Conservation (phyloP, 2,888 invertebrate genomes). For the Emmelina monodactyla region DNA sequence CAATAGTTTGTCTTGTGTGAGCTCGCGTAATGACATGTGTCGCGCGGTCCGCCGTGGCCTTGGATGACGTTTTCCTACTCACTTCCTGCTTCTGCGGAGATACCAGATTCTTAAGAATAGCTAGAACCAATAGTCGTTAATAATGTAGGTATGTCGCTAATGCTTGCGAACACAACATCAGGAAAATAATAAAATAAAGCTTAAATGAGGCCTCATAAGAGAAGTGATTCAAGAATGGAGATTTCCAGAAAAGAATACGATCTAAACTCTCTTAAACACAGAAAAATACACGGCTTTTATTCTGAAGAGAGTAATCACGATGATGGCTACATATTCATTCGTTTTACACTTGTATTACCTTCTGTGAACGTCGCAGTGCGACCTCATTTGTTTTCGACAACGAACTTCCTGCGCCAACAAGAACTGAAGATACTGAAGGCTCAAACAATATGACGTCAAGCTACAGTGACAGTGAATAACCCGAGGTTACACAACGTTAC, state of each 20-base stretch:
- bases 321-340: neutral
- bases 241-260: too few species aligned
- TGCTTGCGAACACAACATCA: too few species aligned
- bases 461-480: neutral
- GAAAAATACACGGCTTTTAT: too few species aligned
- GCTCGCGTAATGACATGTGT: slow-evolving; percentile 30
- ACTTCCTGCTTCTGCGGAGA: slow-evolving; percentile 41
- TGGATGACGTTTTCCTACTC: slow-evolving; percentile 59
- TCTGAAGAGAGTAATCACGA: too few species aligned
- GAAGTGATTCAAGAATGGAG: too few species aligned
- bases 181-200: too few species aligned
- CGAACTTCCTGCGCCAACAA: slow-evolving; percentile 1
- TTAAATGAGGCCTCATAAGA: too few species aligned
- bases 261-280: too few species aligned
- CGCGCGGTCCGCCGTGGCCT: slow-evolving; percentile 44
- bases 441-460: neutral
- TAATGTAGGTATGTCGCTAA: too few species aligned
- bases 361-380: neutral
- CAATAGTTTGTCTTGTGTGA: slow-evolving; percentile 35
- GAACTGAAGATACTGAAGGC: neutral
- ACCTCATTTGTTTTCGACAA: neutral
- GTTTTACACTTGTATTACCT: neutral
- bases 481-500: neutral
- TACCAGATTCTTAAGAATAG: neutral
- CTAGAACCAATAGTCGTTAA: too few species aligned